Evolutionary conservation across 2,113 vertebrate genomes (phyloP).

Genomic region (cattle (Bos taurus)): DNA sequence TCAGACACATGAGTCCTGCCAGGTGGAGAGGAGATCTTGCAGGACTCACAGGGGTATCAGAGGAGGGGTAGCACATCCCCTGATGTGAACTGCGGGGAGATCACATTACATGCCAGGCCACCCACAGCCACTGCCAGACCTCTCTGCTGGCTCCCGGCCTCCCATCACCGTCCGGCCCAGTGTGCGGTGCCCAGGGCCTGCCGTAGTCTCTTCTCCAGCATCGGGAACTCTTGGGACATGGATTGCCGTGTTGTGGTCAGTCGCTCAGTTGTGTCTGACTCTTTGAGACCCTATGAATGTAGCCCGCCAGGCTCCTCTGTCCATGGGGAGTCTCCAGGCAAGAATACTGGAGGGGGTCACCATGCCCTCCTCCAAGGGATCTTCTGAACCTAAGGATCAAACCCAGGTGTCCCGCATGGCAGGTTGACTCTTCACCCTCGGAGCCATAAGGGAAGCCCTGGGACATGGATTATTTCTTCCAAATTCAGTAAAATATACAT

Average conservation of each 20-base stretch:
- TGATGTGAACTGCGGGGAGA: not conserved
- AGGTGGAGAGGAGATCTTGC: not conserved
- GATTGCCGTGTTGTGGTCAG: not conserved
- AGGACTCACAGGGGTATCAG: not conserved
- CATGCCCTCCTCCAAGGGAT: not conserved
- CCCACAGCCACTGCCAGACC: not conserved
- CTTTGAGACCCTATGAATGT: not conserved
- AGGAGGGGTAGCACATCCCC: not conserved
- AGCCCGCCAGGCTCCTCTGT: not conserved
- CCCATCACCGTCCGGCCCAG: rapidly evolving
- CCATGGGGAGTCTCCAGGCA: not conserved
- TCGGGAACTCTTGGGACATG: not conserved
- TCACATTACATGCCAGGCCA: not conserved
- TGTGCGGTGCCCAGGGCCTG: rapidly evolving
- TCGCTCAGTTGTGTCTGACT: not conserved
- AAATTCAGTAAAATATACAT: not conserved
- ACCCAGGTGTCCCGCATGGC: rapidly evolving
- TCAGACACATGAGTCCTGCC: not conserved
- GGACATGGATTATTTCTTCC: not conserved
- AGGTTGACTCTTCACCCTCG: not conserved
- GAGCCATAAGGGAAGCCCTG: not conserved
- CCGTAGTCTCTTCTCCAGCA: not conserved
- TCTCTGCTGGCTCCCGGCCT: not conserved
- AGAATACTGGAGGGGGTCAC: not conserved
- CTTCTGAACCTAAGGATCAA: not conserved